Conservation (phyloP, 2,888 invertebrate genomes). For the Euzetes globulus region DNA sequence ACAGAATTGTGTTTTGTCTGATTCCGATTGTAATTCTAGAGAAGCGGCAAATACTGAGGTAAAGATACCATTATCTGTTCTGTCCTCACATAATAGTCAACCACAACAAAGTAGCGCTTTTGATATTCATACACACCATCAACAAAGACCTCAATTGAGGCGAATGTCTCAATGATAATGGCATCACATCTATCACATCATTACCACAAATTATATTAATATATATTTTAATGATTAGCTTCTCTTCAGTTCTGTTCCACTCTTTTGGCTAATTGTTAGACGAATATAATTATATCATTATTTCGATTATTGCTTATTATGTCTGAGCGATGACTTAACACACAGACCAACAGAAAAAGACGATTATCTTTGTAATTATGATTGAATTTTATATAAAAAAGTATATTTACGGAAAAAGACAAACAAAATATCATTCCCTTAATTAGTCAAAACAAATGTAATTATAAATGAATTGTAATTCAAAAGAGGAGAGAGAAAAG, state of each 20-base stretch:
- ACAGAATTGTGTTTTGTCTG: constrained; percentile 13
- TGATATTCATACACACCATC: constrained; percentile 7
- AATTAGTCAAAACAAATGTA: not conserved
- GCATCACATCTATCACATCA: not conserved
- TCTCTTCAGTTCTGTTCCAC: not conserved
- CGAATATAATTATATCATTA: constrained; percentile 6
- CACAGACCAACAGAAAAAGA: not conserved
- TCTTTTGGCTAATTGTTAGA: constrained; percentile 5
- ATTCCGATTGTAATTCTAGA: not conserved
- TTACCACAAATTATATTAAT: not conserved
- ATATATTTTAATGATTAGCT: constrained; percentile 7
- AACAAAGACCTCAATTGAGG: not conserved
- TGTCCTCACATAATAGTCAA: not conserved
- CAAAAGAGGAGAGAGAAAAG: not conserved
- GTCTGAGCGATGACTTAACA: not conserved
- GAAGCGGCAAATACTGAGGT: constrained; percentile 20
- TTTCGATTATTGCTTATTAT: not conserved
- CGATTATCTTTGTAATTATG: not conserved
- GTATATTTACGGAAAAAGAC: not conserved
- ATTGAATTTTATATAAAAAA: constrained; percentile 8
- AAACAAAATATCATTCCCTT: not conserved
- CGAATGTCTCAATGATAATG: constrained; percentile 26
- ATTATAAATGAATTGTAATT: not conserved
- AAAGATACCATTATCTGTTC: constrained; percentile 25
- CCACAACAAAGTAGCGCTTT: constrained; percentile 24